phyloP scores from a whole-genome alignment of 2,888 invertebrate genomes.

The Hyposoter didymator region DNA sequence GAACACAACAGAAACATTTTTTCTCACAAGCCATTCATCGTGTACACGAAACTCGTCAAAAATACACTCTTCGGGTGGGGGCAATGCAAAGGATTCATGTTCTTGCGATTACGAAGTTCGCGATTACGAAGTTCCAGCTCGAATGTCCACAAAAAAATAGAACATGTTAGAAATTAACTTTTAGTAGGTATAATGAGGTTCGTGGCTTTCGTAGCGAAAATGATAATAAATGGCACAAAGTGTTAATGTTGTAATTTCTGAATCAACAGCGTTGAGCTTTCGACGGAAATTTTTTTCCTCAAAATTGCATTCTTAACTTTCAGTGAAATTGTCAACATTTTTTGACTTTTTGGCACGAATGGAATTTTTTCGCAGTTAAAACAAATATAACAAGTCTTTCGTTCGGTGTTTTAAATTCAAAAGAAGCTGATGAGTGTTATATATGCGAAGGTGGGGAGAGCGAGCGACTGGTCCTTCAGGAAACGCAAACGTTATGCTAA shows the following conservation, averaged over 20 bases:
- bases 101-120: conserved; percentile 4
- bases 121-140: background rate
- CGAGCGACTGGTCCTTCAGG: background rate
- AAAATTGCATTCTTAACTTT: background rate
- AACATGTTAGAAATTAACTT: background rate
- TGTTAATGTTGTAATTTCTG: background rate
- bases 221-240: background rate
- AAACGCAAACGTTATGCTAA: conserved; percentile 55
- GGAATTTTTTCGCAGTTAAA: background rate
- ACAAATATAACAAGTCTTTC: background rate
- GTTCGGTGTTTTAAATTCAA: background rate
- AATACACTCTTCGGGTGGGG: conserved; percentile 10
- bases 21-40: conserved; percentile 75
- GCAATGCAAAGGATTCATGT: conserved; percentile 7
- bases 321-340: background rate
- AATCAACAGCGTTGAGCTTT: background rate
- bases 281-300: background rate
- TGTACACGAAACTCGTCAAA: conserved; percentile 33
- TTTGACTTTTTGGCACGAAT: background rate
- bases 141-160: background rate
- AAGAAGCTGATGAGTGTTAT: conserved; percentile 1
- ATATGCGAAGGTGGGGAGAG: background rate
- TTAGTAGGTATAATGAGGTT: background rate
- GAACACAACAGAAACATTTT: conserved; percentile 53
- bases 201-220: background rate